Percentiles rank a stretch among this genome's conserved stretches.
Evolutionary conservation across 2,113 vertebrate species (phyloP).

Genomic region (Gracilinanus agilis): DNA sequence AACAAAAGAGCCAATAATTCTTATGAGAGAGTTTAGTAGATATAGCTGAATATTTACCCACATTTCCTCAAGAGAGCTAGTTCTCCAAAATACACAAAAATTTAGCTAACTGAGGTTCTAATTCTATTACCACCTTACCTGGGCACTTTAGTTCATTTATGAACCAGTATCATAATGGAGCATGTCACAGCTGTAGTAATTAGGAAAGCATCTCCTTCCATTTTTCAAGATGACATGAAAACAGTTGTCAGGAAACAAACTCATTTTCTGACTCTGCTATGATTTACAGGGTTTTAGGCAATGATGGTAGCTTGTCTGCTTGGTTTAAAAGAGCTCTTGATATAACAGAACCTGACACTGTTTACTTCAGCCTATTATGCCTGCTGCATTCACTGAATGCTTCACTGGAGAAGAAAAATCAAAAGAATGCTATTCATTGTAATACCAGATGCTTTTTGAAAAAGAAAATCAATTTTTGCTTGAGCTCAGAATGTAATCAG

Average conservation of each 20-base stretch:
- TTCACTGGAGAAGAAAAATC: constrained; percentile 89
- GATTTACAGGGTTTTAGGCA: constrained; percentile 87
- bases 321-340: constrained; percentile 89
- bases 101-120: constrained; percentile 66
- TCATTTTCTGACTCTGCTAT: constrained; percentile 85
- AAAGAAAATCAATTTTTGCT: constrained; percentile 90
- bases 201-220: constrained; percentile 86
- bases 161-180: constrained; percentile 84
- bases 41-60: constrained; percentile 6
- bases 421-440: constrained; percentile 89
- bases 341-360: constrained; percentile 91
- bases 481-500: constrained; percentile 85
- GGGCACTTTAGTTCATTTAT: constrained; percentile 86
- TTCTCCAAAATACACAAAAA: constrained; percentile 44
- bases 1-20: constrained; percentile 48
- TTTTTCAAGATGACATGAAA: constrained; percentile 88
- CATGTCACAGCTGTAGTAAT: constrained; percentile 83
- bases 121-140: constrained; percentile 81
- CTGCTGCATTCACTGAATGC: constrained; percentile 88
- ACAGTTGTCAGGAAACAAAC: constrained; percentile 89
- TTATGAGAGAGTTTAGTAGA: constrained; percentile 26
- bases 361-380: constrained; percentile 90
- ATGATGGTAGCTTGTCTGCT: constrained; percentile 89
- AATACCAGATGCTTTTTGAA: constrained; percentile 88
- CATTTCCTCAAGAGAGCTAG: constrained; percentile 43